Percentiles rank a stretch among this genome's conserved stretches.
Conservation (phyloP, 92 coral and sea anemone species). For the Nematostella vectensis region DNA sequence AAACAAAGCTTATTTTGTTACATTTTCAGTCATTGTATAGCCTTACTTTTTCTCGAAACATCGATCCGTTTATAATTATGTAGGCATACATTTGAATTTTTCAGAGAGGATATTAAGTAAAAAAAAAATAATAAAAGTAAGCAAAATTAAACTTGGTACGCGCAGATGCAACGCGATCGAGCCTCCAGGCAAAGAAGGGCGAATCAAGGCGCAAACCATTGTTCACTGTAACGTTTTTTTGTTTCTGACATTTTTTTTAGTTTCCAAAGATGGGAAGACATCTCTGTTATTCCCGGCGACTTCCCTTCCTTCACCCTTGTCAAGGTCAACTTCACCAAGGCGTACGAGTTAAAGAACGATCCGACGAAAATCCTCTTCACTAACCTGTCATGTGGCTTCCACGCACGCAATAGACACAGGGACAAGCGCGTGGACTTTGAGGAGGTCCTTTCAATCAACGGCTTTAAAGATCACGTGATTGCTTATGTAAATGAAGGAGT, state of each 20-base stretch:
- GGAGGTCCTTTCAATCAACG: conserved; percentile 33
- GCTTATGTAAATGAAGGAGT: conserved; percentile 32
- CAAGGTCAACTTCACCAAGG: conserved; percentile 31
- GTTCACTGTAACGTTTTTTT: too few relatives aligned
- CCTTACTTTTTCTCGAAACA: too few relatives aligned
- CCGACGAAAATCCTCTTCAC: conserved; percentile 32
- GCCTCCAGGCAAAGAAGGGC: too few relatives aligned
- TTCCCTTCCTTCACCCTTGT: conserved; percentile 20
- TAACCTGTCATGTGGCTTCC: conserved; percentile 55
- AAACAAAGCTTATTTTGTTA: too few relatives aligned
- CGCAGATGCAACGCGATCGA: too few relatives aligned
- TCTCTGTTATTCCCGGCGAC: conserved; percentile 31
- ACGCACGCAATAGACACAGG: conserved; percentile 54
- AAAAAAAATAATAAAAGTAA: too few relatives aligned
- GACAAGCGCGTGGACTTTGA: conserved; percentile 49
- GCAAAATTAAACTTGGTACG: too few relatives aligned
- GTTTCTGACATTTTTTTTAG: conserved; percentile 16
- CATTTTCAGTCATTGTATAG: too few relatives aligned
- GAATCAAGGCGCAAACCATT: too few relatives aligned
- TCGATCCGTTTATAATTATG: too few relatives aligned
- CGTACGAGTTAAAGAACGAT: conserved; percentile 20
- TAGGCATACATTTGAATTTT: too few relatives aligned
- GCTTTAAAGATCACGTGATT: conserved; percentile 40
- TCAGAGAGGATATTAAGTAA: too few relatives aligned
- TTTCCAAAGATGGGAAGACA: conserved; percentile 37